Evolutionary conservation across 1,140 invertebrate species (phyloP).

Genomic region (Eupristina koningsbergeri): DNA sequence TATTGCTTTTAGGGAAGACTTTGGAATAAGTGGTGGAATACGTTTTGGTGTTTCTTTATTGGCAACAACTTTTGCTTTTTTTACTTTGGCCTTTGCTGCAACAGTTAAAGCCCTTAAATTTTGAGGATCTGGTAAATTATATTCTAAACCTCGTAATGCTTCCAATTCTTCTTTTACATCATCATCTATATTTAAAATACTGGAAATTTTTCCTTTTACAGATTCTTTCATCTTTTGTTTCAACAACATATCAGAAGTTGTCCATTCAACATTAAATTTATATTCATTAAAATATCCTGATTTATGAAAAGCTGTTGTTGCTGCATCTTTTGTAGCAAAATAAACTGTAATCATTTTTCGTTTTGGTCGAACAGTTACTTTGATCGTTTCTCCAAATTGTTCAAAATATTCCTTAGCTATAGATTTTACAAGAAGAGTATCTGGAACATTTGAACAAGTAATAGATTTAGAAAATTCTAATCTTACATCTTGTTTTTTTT

Average conservation of each 20-base stretch:
- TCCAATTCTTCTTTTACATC: constrained; percentile 73
- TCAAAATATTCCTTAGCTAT: constrained; percentile 78
- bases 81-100: constrained; percentile 39
- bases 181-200: constrained; percentile 60
- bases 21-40: constrained; percentile 43
- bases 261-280: constrained; percentile 76
- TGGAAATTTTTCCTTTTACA: constrained; percentile 54
- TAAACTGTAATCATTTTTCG: constrained; percentile 76
- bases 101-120: constrained; percentile 39
- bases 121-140: constrained; percentile 55
- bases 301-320: constrained; percentile 75
- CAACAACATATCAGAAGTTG: constrained; percentile 61
- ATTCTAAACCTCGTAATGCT: constrained; percentile 64
- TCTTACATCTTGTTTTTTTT: constrained; percentile 52
- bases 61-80: constrained; percentile 50
- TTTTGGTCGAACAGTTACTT: constrained; percentile 77
- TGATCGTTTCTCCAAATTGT: constrained; percentile 77
- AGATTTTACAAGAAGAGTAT: constrained; percentile 75
- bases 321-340: constrained; percentile 75
- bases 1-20: constrained; percentile 50
- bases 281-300: constrained; percentile 76
- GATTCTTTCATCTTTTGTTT: constrained; percentile 62
- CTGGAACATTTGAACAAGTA: constrained; percentile 78
- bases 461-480: constrained; percentile 55
- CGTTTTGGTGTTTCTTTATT: constrained; percentile 46